These are phyloP conservation scores for Pomphorhynchus laevis DNA, from an alignment of 1,140 invertebrate genomes.

Conservation along the genomic window DNA sequence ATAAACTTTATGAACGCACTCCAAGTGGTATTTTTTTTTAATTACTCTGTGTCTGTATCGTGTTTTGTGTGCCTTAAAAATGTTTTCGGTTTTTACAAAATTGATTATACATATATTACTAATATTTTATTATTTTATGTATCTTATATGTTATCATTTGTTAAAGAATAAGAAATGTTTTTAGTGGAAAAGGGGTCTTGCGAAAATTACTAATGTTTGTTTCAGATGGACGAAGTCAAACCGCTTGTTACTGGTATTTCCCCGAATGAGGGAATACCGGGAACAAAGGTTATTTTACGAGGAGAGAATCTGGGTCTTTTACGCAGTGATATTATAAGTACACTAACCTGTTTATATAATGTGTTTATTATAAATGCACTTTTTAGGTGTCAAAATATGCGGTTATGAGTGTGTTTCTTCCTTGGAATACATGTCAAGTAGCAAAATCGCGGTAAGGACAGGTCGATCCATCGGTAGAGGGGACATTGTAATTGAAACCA, in stretches of 20 bases:
- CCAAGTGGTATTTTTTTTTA: too few species aligned
- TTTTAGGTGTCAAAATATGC: slow-evolving; percentile 53
- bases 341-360: slow-evolving; percentile 9
- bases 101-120: too few species aligned
- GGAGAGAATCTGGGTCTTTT: slow-evolving; percentile 64
- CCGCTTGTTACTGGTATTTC: slow-evolving; percentile 59
- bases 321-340: slow-evolving; percentile 48
- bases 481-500: slow-evolving; percentile 65
- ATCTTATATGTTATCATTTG: too few species aligned
- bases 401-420: slow-evolving; percentile 63
- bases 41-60: too few species aligned
- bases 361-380: slow-evolving; percentile 1
- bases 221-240: too few species aligned
- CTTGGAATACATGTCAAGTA: slow-evolving; percentile 80
- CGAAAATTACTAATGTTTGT: too few species aligned
- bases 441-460: slow-evolving; percentile 74
- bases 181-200: too few species aligned
- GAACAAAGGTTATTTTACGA: slow-evolving; percentile 62
- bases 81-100: too few species aligned
- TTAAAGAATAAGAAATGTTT: too few species aligned
- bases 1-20: too few species aligned
- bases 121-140: too few species aligned
- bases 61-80: too few species aligned
- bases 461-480: slow-evolving; percentile 63
- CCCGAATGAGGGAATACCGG: slow-evolving; percentile 79